A percentile compares a stretch with the other conserved stretches of the same genome.
Evolutionary conservation across 2,797 vertebrate genomes (phyloP).

Genomic region (Lepidocolaptes lacrymiger): DNA sequence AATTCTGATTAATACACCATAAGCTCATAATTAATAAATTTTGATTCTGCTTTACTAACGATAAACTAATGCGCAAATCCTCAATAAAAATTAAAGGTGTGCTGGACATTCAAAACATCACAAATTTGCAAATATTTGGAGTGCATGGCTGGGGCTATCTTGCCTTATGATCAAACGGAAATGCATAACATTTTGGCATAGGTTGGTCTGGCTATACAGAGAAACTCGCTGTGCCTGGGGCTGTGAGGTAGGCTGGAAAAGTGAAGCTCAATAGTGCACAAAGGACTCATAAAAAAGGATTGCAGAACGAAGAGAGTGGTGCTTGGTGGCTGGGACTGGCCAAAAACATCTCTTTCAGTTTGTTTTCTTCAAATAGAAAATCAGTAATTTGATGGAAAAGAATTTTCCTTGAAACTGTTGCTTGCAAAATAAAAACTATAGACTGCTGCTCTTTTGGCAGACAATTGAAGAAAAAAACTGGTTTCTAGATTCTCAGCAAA

Average conservation of each 20-base stretch:
- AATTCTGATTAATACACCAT: not conserved
- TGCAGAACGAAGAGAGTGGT: not conserved
- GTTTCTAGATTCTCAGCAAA: not conserved
- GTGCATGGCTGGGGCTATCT: not conserved
- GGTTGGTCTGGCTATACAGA: not conserved
- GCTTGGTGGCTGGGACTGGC: not conserved
- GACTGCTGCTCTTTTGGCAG: not conserved
- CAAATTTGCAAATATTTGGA: not conserved
- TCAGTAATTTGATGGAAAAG: not conserved
- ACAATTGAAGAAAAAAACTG: not conserved
- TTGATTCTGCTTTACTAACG: not conserved
- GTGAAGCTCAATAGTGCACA: not conserved
- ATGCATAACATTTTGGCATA: not conserved
- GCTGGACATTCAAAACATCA: not conserved
- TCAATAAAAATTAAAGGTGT: not conserved
- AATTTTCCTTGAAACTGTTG: not conserved
- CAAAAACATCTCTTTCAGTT: not conserved
- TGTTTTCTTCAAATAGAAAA: not conserved
- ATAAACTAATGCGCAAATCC: not conserved
- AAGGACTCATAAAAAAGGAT: not conserved
- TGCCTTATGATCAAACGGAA: not conserved
- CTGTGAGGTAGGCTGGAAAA: not conserved
- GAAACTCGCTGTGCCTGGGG: not conserved
- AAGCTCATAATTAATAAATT: not conserved
- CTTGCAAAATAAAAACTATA: not conserved